Evolutionary conservation across 1,140 invertebrate genomes (phyloP).

Genomic region (Pygmarrhopalites habei): DNA sequence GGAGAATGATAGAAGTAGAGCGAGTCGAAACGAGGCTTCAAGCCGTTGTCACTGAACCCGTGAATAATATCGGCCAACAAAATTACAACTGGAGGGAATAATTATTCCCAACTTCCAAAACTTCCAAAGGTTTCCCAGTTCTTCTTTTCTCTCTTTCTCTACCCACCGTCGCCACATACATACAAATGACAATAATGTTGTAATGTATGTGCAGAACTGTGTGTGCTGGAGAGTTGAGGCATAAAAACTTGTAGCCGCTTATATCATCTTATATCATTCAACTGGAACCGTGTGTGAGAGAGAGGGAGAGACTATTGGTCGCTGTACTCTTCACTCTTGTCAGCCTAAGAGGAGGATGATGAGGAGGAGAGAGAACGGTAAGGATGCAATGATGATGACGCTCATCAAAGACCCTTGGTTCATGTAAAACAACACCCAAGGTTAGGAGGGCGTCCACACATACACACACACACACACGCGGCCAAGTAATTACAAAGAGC

Average conservation of each 20-base stretch:
- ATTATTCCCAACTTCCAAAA: neutral
- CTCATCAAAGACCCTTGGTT: conserved; percentile 9
- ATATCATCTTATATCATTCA: no score
- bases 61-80: conserved; percentile 7
- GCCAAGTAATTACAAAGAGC: conserved; percentile 10
- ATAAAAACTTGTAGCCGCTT: no score
- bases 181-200: no score
- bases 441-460: conserved; percentile 10
- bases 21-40: neutral
- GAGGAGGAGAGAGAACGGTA: no score
- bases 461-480: conserved; percentile 1
- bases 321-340: no score
- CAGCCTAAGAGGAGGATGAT: no score
- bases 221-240: no score
- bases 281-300: no score
- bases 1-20: neutral
- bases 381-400: conserved; percentile 1
- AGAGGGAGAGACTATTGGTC: no score
- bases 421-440: conserved; percentile 14
- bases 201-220: no score
- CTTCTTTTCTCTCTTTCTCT: neutral
- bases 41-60: conserved; percentile 8
- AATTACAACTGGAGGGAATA: conserved; percentile 2
- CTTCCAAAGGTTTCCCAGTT: neutral
- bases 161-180: no score